Conservation (phyloP, 2,113 vertebrate species). For the Cheirogaleus medius region DNA sequence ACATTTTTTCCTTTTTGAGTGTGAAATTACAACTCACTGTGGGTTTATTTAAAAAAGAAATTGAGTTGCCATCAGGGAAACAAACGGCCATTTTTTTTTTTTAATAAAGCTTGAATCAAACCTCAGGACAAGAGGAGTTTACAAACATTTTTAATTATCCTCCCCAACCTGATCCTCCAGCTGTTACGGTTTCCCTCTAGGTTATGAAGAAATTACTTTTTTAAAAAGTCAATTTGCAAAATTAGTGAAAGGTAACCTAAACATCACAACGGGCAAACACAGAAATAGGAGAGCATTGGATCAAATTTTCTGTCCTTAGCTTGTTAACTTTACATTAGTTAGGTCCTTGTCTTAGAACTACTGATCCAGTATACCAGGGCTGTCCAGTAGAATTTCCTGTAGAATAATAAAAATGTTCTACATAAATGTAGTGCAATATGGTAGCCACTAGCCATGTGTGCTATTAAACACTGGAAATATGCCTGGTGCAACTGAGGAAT, state of each 20-base stretch:
- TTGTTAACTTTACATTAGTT: background rate
- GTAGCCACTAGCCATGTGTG: background rate
- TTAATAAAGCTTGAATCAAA: background rate
- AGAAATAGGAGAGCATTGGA: background rate
- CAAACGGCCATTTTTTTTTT: background rate
- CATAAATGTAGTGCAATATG: background rate
- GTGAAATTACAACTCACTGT: conserved; percentile 38
- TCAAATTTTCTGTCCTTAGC: background rate
- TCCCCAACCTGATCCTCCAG: background rate
- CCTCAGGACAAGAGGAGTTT: background rate
- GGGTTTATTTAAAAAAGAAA: conserved; percentile 45
- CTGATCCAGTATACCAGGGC: background rate
- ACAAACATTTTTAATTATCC: conserved; percentile 55
- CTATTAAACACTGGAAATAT: background rate
- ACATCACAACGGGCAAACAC: background rate
- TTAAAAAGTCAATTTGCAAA: background rate
- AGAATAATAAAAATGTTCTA: background rate
- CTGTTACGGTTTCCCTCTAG: background rate
- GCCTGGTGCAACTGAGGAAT: background rate
- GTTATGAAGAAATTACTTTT: background rate
- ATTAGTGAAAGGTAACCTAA: background rate
- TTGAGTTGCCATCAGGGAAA: conserved; percentile 11
- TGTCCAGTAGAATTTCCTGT: background rate
- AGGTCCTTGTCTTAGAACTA: background rate
- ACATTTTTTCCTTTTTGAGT: background rate